Evolutionary conservation across 2,113 vertebrate species (phyloP), one percentile per base, ranked within the genome.

Genomic region (Mormoops blainvillei): DNA sequence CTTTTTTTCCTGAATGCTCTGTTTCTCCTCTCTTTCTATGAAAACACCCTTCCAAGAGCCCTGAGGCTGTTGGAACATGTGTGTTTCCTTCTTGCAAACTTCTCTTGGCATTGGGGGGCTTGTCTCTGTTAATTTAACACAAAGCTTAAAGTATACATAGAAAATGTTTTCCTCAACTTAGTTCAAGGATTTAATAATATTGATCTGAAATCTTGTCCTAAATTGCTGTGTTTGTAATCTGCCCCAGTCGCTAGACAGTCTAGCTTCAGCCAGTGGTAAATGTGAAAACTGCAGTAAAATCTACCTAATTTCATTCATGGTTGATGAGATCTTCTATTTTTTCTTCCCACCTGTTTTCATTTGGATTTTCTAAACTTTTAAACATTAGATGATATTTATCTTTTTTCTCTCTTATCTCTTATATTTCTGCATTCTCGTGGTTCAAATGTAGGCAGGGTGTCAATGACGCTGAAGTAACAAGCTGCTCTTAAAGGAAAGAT

Each of bases 61-160:
- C 93, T 14, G 58, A 84, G 91, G 97, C 76, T 48, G 1, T 95
- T 87, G 93, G 78, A 97, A 96, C 85, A 77, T 28, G 80, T 96
- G 96, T 87, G 83, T 41, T 93, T 95, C 94, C 78, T 95, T 48
- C 73, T 91, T 80, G 77, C 61, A 97, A 92, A 96, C 61, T 73
- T 94, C 80, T 89, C 38, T 95, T 96, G 94, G 96, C 83, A 84
- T 74, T 24, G 33, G 67, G 61, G 89, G 45, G 50, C 33, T 81
- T 93, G 95, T 92, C 74, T 93, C 52, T 94, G 61, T 84, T 94
- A 96, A 96, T 97, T 96, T 95, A 94, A 96, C 31, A 93, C 86
- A 97, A 97, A 97, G 85, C 68, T 28, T 41, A 93, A 89, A 93
- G 83, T 61, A 56, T 58, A 88, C 68, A 38, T 68, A 91, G 89